Conservation (phyloP, 2,888 invertebrate genomes). For the Megamerina dolium region DNA sequence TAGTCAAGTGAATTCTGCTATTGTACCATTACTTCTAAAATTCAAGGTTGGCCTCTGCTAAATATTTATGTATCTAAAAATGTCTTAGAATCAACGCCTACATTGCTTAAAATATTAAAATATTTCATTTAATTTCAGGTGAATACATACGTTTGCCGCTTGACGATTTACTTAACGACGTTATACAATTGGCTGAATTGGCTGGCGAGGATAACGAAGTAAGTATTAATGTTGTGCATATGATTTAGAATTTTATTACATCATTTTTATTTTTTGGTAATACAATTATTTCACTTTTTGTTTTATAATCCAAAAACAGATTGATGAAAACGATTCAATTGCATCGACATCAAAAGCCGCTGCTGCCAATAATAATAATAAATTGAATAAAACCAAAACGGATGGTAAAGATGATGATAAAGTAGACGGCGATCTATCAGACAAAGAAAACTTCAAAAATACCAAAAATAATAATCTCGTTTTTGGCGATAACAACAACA, state of each 20-base stretch:
- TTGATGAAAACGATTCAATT: slow-evolving; percentile 26
- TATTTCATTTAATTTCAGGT: slow-evolving; percentile 30
- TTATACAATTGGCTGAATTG: slow-evolving; percentile 44
- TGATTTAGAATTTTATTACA: not conserved
- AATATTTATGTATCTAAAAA: too few species aligned
- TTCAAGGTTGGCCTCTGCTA: too few species aligned
- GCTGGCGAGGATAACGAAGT: slow-evolving; percentile 35
- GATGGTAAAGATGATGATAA: slow-evolving; percentile 15
- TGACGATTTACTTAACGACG: slow-evolving; percentile 48
- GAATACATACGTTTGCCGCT: slow-evolving; percentile 47
- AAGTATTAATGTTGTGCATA: slow-evolving; percentile 12
- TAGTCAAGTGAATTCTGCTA: too few species aligned
- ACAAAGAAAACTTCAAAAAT: slow-evolving; percentile 8
- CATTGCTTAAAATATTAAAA: not conserved
- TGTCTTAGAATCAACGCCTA: not conserved
- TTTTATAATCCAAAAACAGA: not conserved
- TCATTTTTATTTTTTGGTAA: not conserved
- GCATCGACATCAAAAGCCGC: slow-evolving; percentile 42
- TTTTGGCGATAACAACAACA: slow-evolving; percentile 6
- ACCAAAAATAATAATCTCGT: slow-evolving; percentile 16
- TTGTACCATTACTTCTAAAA: too few species aligned
- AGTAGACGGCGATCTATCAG: slow-evolving; percentile 14
- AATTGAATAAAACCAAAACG: slow-evolving; percentile 13
- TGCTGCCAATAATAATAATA: slow-evolving; percentile 23
- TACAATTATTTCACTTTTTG: not conserved